Evolutionary conservation across 2,888 invertebrate species (phyloP).

Genomic region (Athalia circularis): DNA sequence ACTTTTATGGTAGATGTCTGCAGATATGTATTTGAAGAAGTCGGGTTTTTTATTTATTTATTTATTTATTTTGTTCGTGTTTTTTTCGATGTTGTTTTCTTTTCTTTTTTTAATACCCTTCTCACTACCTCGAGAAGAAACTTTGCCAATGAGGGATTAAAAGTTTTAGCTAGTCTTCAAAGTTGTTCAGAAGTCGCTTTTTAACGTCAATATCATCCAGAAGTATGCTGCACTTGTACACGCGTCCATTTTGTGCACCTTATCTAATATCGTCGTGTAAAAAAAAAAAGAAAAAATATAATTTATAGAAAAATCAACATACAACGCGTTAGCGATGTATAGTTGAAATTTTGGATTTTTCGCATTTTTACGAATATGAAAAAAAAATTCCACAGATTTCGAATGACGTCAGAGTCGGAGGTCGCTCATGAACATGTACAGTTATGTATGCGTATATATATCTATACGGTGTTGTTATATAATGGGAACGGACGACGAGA

Average conservation of each 20-base stretch:
- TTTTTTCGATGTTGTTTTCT: not conserved
- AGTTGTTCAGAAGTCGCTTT: not conserved
- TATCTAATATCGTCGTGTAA: too few relatives aligned
- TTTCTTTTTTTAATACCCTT: not conserved
- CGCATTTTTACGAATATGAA: not conserved
- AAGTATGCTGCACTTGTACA: not conserved
- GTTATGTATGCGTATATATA: not conserved
- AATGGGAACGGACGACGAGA: conserved; percentile 32
- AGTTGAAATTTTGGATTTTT: not conserved
- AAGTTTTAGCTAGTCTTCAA: conserved; percentile 11
- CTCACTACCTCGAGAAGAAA: not conserved
- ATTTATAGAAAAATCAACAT: too few relatives aligned
- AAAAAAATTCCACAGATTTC: not conserved
- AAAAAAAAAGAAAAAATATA: too few relatives aligned
- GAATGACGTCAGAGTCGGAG: conserved; percentile 21
- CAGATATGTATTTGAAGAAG: too few relatives aligned
- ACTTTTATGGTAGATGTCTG: too few relatives aligned
- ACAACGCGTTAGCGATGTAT: too few relatives aligned
- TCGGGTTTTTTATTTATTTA: too few relatives aligned
- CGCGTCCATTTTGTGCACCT: too few relatives aligned
- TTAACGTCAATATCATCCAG: not conserved
- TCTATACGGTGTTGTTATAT: not conserved
- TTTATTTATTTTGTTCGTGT: not conserved
- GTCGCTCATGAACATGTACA: conserved; percentile 2
- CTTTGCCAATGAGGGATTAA: conserved; percentile 39